These are phyloP conservation scores for Phacellophora camtschatica DNA, from an alignment of 30 jellyfish, hydroid and myxozoan species.

Conservation along the genomic window DNA sequence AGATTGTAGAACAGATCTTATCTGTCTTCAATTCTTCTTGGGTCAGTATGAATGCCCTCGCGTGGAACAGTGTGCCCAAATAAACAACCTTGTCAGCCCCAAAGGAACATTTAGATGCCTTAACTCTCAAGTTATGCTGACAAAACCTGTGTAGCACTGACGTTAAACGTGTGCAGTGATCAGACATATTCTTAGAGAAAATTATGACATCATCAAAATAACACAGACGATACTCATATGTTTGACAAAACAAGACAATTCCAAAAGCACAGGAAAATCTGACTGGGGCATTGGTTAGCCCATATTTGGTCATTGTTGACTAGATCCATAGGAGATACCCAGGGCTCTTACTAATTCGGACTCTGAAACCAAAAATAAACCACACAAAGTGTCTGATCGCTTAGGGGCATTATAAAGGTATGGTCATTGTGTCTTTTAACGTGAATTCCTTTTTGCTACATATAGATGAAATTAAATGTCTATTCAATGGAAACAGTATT, in stretches of 20 bases:
- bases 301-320: constrained; percentile 39
- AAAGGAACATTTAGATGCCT: constrained; percentile 50
- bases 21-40: constrained; percentile 7
- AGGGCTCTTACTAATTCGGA: no score
- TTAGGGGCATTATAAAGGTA: no score
- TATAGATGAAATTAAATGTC: no score
- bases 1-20: neutral
- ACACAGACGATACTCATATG: constrained; percentile 19
- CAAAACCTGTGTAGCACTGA: constrained; percentile 20
- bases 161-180: constrained; percentile 19
- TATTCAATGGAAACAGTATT: no score
- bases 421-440: no score
- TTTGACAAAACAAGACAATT: constrained; percentile 22
- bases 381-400: no score
- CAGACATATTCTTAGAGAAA: neutral
- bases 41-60: constrained; percentile 13
- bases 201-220: constrained; percentile 49
- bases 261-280: constrained; percentile 29
- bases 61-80: constrained; percentile 31
- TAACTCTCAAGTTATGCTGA: constrained; percentile 17
- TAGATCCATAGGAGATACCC: constrained; percentile 62
- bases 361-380: no score
- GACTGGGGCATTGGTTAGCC: constrained; percentile 26
- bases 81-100: constrained; percentile 27
- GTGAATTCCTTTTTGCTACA: no score